Evolutionary conservation across 2,113 vertebrate species (phyloP).

Genomic region (Spea multiplicata): DNA sequence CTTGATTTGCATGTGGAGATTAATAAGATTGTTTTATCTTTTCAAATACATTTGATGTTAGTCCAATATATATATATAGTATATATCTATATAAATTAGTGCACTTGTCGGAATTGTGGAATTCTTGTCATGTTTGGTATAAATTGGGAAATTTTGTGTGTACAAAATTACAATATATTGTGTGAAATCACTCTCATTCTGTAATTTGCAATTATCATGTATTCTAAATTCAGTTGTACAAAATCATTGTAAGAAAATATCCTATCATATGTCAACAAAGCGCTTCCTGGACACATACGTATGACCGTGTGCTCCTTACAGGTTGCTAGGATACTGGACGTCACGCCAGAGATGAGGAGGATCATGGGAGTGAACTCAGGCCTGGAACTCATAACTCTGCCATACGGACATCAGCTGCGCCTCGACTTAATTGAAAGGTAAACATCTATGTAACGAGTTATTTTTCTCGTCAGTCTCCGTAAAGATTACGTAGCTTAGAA

Average conservation of each 20-base stretch:
- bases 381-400: slow-evolving; percentile 88
- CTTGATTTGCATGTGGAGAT: too few species aligned
- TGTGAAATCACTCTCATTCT: too few species aligned
- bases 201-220: too few species aligned
- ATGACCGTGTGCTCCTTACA: slow-evolving; percentile 55
- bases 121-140: too few species aligned
- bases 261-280: neutral
- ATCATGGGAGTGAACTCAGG: slow-evolving; percentile 90
- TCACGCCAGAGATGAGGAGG: slow-evolving; percentile 78
- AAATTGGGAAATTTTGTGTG: too few species aligned
- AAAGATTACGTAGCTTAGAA: too few species aligned
- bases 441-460: slow-evolving; percentile 29
- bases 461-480: neutral
- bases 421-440: slow-evolving; percentile 94
- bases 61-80: too few species aligned
- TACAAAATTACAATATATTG: too few species aligned
- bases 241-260: neutral
- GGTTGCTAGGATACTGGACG: slow-evolving; percentile 86
- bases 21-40: too few species aligned
- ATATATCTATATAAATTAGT: too few species aligned
- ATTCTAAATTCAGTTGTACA: neutral
- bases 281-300: slow-evolving; percentile 39
- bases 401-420: slow-evolving; percentile 85
- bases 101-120: too few species aligned
- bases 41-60: too few species aligned